Base-by-base conservation (phyloP, 2,113 vertebrate genomes). In the Gorsachius goisagi region DNA sequence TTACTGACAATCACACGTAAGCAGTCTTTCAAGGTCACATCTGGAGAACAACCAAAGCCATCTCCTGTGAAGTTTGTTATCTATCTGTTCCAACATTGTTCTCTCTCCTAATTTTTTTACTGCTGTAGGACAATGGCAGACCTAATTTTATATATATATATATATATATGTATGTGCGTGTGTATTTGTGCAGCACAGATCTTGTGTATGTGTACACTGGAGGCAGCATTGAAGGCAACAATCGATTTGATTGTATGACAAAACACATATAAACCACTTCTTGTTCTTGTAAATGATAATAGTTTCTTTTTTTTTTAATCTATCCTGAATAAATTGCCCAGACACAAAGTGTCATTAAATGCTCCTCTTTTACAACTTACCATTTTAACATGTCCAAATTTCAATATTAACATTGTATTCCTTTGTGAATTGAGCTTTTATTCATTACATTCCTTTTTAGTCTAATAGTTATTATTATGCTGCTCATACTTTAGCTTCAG, bases 381-480 rank as follows among this genome's bases (percentile, higher is more conserved):
- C 60, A 35, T 93, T 96, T 89, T 60, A 78, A 80, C 78, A 10
- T 64, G 85, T 90, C 89, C 95, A 85, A 59, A 92, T 95, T 94
- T 96, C 91, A 95, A 64, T 92, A 96, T 93, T 96, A 97, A 64
- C 88, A 58, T 21, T 82, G 66, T 60, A 58, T 74, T 96, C 93
- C 93, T 93, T 89, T 75, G 95, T 90, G 96, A 89, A 85, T 90
- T 93, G 68, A 60, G 91, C 45, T 96, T 97, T 93, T 95, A 95
- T 91, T 95, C 95, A 77, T 95, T 88, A 76, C 79, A 79, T 82
- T 97, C 85, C 58, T 83, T 95, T 97, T 90, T 89, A 58, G 69
- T 69, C 85, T 93, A 94, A 94, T 82, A 92, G 92, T 91, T 95
- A 96, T 97, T 97, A 96, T 94, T 93, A 97, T 97, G 95, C 95